Conservation (phyloP, 2,113 vertebrate species). For the Pseudopipra pipra region DNA sequence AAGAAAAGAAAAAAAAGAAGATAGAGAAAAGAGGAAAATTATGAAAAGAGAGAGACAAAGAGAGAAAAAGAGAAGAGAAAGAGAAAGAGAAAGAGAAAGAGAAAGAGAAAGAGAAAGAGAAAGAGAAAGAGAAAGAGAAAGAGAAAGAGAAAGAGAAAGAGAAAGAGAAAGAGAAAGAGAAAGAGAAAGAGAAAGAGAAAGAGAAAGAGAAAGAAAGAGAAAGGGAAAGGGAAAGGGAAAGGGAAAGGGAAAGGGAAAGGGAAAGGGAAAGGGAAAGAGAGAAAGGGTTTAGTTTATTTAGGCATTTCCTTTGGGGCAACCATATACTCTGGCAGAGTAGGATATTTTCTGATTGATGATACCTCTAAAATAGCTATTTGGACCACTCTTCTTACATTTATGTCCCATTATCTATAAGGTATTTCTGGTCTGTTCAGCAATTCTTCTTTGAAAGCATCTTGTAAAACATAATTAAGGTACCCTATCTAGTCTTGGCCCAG, state of each 20-base stretch:
- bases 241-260: accelerated
- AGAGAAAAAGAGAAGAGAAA: not conserved
- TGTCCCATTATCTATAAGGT: not conserved
- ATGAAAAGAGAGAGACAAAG: too few species aligned
- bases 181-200: accelerated
- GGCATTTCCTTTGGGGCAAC: not conserved
- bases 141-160: accelerated
- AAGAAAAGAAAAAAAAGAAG: not conserved
- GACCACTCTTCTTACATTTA: not conserved
- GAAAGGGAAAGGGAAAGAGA: accelerated
- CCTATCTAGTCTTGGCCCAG: not conserved
- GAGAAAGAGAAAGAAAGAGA: accelerated
- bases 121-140: not conserved
- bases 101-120: accelerated
- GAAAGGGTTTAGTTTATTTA: not conserved
- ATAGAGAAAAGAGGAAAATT: too few species aligned
- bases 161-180: accelerated
- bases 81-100: not conserved
- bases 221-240: not conserved
- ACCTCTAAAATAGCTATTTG: slow-evolving; percentile 18
- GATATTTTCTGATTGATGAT: slow-evolving; percentile 35
- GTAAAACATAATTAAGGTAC: slow-evolving; percentile 27
- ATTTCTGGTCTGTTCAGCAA: slow-evolving; percentile 31
- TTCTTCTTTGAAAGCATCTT: slow-evolving; percentile 9
- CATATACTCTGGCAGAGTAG: not conserved